Percentiles rank a stretch among this genome's conserved stretches.
Evolutionary conservation across 2,797 vertebrate genomes (phyloP).

Genomic region (Vipera latastei): DNA sequence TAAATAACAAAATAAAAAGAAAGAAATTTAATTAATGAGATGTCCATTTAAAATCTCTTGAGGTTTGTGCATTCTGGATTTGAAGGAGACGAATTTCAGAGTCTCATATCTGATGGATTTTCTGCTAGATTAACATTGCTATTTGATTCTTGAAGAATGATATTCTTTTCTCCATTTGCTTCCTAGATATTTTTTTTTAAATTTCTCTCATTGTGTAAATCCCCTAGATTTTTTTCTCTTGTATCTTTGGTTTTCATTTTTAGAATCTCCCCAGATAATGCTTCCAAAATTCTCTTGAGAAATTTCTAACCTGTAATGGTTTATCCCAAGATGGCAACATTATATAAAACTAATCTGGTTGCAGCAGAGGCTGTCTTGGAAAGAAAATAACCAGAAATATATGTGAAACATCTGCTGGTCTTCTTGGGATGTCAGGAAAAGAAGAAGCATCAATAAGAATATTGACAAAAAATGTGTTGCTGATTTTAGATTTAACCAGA

Average conservation of each 20-base stretch:
- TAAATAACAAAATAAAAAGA: neutral
- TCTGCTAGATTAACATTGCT: neutral
- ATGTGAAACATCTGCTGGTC: neutral
- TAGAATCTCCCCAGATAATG: neutral
- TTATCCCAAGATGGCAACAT: neutral
- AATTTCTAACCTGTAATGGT: neutral
- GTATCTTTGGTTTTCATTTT: neutral
- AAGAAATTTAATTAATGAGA: neutral
- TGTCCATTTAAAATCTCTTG: neutral
- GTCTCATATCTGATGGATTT: neutral
- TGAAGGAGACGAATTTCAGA: neutral
- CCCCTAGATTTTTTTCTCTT: neutral
- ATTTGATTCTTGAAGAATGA: neutral
- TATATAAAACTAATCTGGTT: neutral
- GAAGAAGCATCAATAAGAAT: neutral
- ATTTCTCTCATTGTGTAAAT: neutral
- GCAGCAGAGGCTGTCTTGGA: neutral
- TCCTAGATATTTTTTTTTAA: neutral
- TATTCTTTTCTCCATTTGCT: neutral
- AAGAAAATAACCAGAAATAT: neutral
- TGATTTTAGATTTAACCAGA: neutral
- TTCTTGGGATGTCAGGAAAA: neutral
- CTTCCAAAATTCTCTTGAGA: neutral
- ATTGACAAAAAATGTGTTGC: neutral
- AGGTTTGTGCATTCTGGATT: neutral